Conservation (phyloP, 2,888 invertebrate species). For the Seira ritae region DNA sequence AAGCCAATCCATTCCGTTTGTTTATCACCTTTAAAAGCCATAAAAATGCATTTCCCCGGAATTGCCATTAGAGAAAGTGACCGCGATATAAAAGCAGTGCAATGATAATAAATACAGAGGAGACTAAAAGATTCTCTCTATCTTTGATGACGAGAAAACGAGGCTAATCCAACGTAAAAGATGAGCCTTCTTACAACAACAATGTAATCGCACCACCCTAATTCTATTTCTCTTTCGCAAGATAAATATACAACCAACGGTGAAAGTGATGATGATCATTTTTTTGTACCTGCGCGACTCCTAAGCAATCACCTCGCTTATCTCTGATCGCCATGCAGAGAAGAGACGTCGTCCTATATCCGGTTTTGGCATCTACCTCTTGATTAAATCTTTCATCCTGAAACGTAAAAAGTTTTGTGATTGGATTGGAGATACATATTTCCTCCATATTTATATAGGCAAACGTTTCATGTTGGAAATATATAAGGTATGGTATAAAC, state of each 20-base stretch:
- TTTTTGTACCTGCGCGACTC: constrained; percentile 95
- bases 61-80: background rate
- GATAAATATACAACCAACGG: no score
- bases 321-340: constrained; percentile 98
- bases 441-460: no score
- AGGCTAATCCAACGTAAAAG: constrained; percentile 13
- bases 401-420: constrained; percentile 69
- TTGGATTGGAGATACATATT: no score
- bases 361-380: constrained; percentile 94
- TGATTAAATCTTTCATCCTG: constrained; percentile 94
- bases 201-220: background rate
- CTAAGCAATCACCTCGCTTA: constrained; percentile 94
- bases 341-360: constrained; percentile 93
- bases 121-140: constrained; percentile 20
- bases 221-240: background rate
- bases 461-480: no score
- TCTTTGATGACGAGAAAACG: constrained; percentile 6
- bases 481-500: no score
- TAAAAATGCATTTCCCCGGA: constrained; percentile 26
- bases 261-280: no score
- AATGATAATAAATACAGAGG: constrained; percentile 6
- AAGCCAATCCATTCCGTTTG: constrained; percentile 89
- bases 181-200: constrained; percentile 1
- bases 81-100: constrained; percentile 22
- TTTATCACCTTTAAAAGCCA: constrained; percentile 84